Evolutionary conservation across 2,888 invertebrate genomes (phyloP).

Genomic region (Phymatocera aterrima): DNA sequence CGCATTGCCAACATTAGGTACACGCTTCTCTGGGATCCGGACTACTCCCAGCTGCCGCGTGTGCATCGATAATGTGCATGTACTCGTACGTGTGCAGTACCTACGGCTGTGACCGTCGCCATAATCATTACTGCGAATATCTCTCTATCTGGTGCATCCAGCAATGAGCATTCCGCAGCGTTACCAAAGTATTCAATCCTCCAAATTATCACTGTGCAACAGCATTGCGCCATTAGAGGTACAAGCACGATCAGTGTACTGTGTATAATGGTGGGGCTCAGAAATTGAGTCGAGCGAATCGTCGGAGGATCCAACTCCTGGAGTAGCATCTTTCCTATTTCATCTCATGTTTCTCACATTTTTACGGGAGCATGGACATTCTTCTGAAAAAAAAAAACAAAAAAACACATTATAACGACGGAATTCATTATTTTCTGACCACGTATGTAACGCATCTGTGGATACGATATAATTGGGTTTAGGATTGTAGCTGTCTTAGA

Average conservation of each 20-base stretch:
- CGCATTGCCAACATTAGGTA: slow-evolving; percentile 22
- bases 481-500: background rate
- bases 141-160: background rate
- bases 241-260: background rate
- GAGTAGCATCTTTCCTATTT: no score
- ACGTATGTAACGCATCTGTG: background rate
- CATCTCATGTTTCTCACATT: no score
- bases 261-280: background rate
- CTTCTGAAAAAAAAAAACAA: background rate
- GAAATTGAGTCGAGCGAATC: no score
- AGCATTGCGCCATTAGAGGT: background rate
- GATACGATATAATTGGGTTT: background rate
- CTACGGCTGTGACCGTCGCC: background rate
- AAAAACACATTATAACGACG: background rate
- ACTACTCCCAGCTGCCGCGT: background rate
- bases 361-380: no score
- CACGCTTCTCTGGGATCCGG: background rate
- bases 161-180: background rate
- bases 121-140: background rate
- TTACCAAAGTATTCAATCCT: background rate
- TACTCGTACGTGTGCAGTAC: no score
- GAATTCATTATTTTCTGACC: background rate
- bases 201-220: background rate
- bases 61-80: no score
- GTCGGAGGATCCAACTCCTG: no score